Evolutionary conservation across 2,888 invertebrate species (phyloP), one percentile per base, ranked within the genome.

Genomic region (Agrochola lota): DNA sequence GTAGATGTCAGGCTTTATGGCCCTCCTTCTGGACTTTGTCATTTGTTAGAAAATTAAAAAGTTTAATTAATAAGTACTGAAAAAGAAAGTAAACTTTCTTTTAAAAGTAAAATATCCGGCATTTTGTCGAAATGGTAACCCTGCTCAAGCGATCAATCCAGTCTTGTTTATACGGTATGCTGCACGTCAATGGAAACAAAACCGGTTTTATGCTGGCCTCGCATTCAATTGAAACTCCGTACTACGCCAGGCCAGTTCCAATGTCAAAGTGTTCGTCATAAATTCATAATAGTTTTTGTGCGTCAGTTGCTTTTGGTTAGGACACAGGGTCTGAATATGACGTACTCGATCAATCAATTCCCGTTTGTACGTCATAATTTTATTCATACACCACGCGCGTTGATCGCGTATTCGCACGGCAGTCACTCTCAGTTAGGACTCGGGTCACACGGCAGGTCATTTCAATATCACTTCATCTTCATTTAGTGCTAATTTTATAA

Each of bases 391-490:
- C 17, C 49, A 49, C 52, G 52, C 52, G 52, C 52, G 20, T 63
- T 40, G 0, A 64, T n/a, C 30, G 26, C 12, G 26, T 49, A n/a
- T 35, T 67, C 20, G 68, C 52, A 23, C 40, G 23, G 11, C 1
- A 9, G 6, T 26, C 7, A 3, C 70, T 52, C 6, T 55, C n/a
- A 40, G 17, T 73, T 59, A 73, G 46, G 17, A 71, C 23, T 43
- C 17, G 43, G n/a, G 52, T 20, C 60, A 59, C 23, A 46, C 35
- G n/a, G 4, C 23, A 63, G 71, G 80, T 71, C 71, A 81, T 35
- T 11, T 76, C 35, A 81, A 81, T 81, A 71, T 11, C 74, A 74
- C 73, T 74, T 74, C 6, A 74, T 46, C 73, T 73, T 74, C 57
- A 30, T 74, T 46, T 73, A 62, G 71, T 43, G 57, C 71, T 68